phyloP scores from a whole-genome alignment of 2,888 invertebrate genomes.

The Drosophila imparisetae region DNA sequence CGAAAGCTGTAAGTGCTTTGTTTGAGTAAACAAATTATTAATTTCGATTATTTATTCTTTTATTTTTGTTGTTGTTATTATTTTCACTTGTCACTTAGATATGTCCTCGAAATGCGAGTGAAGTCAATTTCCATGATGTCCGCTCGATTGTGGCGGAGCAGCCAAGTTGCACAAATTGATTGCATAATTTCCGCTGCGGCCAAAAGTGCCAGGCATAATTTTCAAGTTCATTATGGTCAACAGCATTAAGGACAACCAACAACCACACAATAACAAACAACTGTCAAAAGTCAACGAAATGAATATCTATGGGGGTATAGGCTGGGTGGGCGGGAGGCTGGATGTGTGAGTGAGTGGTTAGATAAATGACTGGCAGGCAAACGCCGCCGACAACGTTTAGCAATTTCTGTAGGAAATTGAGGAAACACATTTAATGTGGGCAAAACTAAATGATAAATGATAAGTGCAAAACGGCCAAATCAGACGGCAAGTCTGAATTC shows the following conservation, averaged over 20 bases:
- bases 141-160: constrained; percentile 48
- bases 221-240: constrained; percentile 72
- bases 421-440: constrained; percentile 75
- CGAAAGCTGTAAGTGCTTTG: constrained; percentile 3
- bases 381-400: constrained; percentile 26
- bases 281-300: constrained; percentile 55
- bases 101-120: constrained; percentile 43
- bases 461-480: constrained; percentile 55
- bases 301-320: constrained; percentile 30
- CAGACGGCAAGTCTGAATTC: constrained; percentile 40
- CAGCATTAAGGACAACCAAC: constrained; percentile 14
- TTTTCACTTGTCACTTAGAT: constrained; percentile 25
- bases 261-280: constrained; percentile 27
- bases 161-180: constrained; percentile 76
- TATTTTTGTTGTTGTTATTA: neutral
- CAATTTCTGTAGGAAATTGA: constrained; percentile 66
- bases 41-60: constrained; percentile 4
- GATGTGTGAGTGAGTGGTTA: constrained; percentile 9
- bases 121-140: constrained; percentile 31
- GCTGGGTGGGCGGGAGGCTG: neutral
- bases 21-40: constrained; percentile 14
- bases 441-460: constrained; percentile 76
- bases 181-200: constrained; percentile 74
- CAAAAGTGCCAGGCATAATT: constrained; percentile 52
- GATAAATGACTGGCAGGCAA: constrained; percentile 37